These are phyloP conservation scores for Sebastolobus altivelis DNA, from an alignment of 2,797 vertebrate genomes.

Conservation along the genomic window DNA sequence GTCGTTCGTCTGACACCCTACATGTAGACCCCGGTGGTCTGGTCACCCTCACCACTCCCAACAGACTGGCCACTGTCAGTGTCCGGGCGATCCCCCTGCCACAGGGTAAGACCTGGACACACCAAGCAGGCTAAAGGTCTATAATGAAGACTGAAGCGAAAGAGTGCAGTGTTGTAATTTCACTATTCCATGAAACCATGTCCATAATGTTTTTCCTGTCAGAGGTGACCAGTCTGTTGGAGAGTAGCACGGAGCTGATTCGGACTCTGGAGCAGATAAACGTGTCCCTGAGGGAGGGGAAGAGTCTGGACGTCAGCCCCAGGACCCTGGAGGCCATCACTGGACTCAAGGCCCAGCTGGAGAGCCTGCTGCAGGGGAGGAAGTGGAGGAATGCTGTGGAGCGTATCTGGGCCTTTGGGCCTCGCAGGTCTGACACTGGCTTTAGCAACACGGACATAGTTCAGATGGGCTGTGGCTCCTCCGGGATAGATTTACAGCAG, in stretches of 20 bases:
- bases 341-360: constrained; percentile 88
- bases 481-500: neutral
- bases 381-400: constrained; percentile 93
- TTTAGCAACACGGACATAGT: neutral
- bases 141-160: no score
- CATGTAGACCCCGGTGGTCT: constrained; percentile 90
- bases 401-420: constrained; percentile 95
- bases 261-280: constrained; percentile 91
- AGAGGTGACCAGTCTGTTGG: constrained; percentile 90
- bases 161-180: neutral
- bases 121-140: neutral
- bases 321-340: constrained; percentile 86
- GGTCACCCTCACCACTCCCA: constrained; percentile 92
- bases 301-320: constrained; percentile 81
- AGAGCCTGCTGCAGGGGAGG: constrained; percentile 88
- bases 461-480: neutral
- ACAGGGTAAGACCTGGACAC: constrained; percentile 74
- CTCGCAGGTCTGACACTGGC: constrained; percentile 83
- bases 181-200: neutral
- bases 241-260: constrained; percentile 90
- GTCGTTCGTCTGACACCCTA: constrained; percentile 87
- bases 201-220: neutral
- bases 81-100: constrained; percentile 92
- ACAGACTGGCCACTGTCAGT: constrained; percentile 89
- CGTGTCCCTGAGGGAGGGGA: constrained; percentile 89